Base-by-base conservation (phyloP, 2,797 vertebrate genomes). In the Rallus crepitans region DNA sequence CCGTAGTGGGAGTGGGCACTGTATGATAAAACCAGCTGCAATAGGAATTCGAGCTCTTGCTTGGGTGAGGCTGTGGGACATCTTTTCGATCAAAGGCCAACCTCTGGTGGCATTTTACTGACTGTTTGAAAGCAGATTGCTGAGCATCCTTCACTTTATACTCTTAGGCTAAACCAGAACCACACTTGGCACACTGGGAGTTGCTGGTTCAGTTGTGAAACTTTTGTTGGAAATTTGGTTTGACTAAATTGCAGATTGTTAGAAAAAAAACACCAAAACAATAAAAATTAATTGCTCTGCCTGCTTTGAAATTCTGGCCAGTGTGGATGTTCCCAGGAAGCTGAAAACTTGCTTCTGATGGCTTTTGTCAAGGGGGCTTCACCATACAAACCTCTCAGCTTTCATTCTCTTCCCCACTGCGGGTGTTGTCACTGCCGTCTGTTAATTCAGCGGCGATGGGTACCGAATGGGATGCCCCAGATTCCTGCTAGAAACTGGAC, bases 351-450 rank as follows among this genome's bases (percentile, higher is more conserved):
- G 8, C 4, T 80, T 12, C 39, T 63, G 18, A 20, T 30, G 15
- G 24, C 3, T 61, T 33, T n/a, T 12, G 9, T 56, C 17, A 23
- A 35, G 25, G 27, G 55, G 27, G 2, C 14, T 65, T n/a, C 47
- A 14, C n/a, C 0, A 2, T 16, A 55, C 4, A 35, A 35, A 47
- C 12, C 9, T 24, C 86, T 61, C 35, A 21, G 18, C 9, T 81
- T 78, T 81, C 61, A 64, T 16, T 7, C 8, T 65, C 33, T 73
- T 42, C 19, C 48, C 15, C 24, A 5, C 4, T 70, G 33, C 6
- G 3, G 23, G 18, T 28, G 19, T 25, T 60, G 8, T 61, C 31
- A 3, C 25, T 66, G 37, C 11, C 0, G 0, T 25, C 42, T 25
- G 39, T 24, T 57, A 27, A 52, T 45, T 68, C 23, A 19, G 31